Conservation (phyloP, 2,797 vertebrate species). For the Harpagifer antarcticus region DNA sequence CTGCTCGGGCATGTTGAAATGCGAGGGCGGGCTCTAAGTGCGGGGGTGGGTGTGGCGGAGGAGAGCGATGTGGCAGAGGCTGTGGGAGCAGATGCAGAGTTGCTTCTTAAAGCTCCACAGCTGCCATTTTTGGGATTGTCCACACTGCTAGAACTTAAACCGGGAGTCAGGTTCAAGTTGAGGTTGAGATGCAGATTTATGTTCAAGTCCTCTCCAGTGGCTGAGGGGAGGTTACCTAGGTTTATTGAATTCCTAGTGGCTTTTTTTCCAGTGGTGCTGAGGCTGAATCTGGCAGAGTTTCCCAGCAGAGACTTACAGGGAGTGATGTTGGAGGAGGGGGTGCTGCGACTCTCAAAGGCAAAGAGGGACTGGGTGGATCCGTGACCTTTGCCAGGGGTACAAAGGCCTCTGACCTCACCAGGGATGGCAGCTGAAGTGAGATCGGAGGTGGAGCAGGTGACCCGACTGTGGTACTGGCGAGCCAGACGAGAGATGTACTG, state of each 20-base stretch:
- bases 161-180: conserved; percentile 84
- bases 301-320: conserved; percentile 84
- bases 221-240: conserved; percentile 86
- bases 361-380: conserved; percentile 84
- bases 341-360: conserved; percentile 77
- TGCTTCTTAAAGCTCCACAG: conserved; percentile 59
- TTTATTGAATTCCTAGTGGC: conserved; percentile 88
- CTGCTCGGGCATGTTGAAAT: conserved; percentile 88
- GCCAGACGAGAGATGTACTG: conserved; percentile 88
- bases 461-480: conserved; percentile 79
- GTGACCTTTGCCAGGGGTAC: conserved; percentile 73
- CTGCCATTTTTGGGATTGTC: conserved; percentile 66
- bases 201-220: conserved; percentile 85
- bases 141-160: conserved; percentile 71
- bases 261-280: conserved; percentile 81
- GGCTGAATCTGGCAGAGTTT: conserved; percentile 83
- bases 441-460: conserved; percentile 70
- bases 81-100: conserved; percentile 58
- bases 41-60: conserved; percentile 75
- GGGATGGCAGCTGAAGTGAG: conserved; percentile 47
- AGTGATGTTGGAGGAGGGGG: conserved; percentile 73
- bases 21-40: conserved; percentile 82
- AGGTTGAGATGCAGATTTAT: conserved; percentile 87
- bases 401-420: conserved; percentile 48
- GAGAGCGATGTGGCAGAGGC: conserved; percentile 75